Base-by-base conservation (phyloP, 2,113 vertebrate genomes). In the Pipra filicauda region DNA sequence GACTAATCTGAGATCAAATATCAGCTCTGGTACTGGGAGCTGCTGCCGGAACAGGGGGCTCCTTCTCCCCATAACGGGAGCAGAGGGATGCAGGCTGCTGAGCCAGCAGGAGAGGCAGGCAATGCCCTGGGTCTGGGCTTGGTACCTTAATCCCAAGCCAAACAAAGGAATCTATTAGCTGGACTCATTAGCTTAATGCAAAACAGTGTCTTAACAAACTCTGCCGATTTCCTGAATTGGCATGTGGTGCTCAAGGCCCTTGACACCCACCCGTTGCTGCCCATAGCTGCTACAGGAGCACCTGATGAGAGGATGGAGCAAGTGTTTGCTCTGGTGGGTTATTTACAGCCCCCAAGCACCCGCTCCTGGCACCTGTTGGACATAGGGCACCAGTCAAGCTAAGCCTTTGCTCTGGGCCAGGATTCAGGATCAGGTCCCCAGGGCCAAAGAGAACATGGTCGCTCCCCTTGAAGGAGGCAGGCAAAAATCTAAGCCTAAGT, bases 1-100 rank as follows among this genome's bases (percentile, higher is more conserved):
- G 87, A 96, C 74, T 96, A 92, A 97, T 86, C 16, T 11, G 55
- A 95, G 89, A 96, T 95, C 95, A 94, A 86, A 44, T 92, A 76
- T 85, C 85, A 95, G 67, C 75, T 70, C 83, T 65, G 58, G 72
- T 48, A 92, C 76, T 15, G 4, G 17, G 69, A 92, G 72, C 77
- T 82, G 70, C 84, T 76, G 91, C 51, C 0, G 4, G 90, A 90
- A 83, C 9, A 4, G 33, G 85, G 77, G 72, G 49, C 57, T 86
- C 80, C 76, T 86, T 31, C 79, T 62, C 51, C 19, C 16, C 52
- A 62, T 48, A 66, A 0, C 0, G 1, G 62, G 30, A 67, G 49
- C 58, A 41, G 75, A 81, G 16, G 30, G 91, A 64, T 37, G 44
- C 17, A 48, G 74, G 67, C 76, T 74, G 64, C 69, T 20, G 62